Base-by-base conservation (phyloP, 1,140 invertebrate species). In the Nebria ingens region DNA sequence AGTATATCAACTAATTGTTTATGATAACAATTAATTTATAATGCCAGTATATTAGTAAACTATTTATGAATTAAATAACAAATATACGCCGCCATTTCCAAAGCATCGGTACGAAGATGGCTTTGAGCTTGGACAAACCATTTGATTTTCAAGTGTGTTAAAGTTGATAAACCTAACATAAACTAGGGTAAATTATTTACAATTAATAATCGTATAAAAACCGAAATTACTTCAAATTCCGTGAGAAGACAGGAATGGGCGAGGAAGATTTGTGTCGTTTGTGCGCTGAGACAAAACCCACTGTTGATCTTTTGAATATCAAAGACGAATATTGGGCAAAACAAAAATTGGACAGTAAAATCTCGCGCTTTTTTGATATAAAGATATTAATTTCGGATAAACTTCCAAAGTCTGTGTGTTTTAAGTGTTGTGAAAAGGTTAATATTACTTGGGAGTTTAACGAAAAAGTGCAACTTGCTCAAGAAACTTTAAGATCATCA, bases 211-310 rank as follows among this genome's bases (percentile, higher is more conserved):
- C n/a, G n/a, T n/a, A n/a, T n/a, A n/a, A n/a, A n/a, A n/a, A n/a
- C n/a, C n/a, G n/a, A n/a, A n/a, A n/a, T n/a, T n/a, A n/a, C n/a
- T n/a, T n/a, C n/a, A n/a, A n/a, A n/a, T n/a, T n/a, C n/a, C n/a
- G n/a, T n/a, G n/a, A n/a, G n/a, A 29, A 4, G 6, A 23, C 6
- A 55, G 62, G 55, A 59, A 74, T 73, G 72, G 62, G 68, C 15
- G 63, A 68, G 20, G 58, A 56, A 21, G 67, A 68, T 49, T 60
- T 75, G 19, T 79, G 77, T 66, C 73, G 77, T 60, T 67, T 79
- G 20, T 79, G 77, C 62, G 77, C 76, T 59, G 73, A 76, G 57
- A 58, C 61, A 19, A 75, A 72, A 56, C 22, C 42, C 15, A 55
- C 52, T 38, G 23, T 53, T 3, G 58, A 63, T 57, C 58, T 65